Base-by-base conservation (phyloP, 2,797 vertebrate genomes). In the Neostethus bicornis region DNA sequence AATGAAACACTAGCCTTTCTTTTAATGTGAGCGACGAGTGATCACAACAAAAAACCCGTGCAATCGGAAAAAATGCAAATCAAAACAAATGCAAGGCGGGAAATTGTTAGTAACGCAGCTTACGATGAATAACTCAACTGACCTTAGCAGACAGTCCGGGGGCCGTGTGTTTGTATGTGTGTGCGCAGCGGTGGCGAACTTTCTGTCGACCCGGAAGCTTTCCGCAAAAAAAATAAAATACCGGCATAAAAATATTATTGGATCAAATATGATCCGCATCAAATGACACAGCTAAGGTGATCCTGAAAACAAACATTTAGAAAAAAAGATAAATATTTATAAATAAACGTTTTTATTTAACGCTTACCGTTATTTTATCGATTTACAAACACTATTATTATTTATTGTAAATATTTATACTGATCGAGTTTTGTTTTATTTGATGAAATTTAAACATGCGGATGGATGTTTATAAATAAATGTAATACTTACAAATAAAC, bases 71-170 rank as follows among this genome's bases (percentile, higher is more conserved):
- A 25, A 7, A 54, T 4, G 25, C 51, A 63, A 43, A 54, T 0
- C 32, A 41, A 70, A 57, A 70, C 13, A 16, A 25, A 16, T 50
- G 75, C 67, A 66, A 14, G n/a, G 0, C 4, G 38, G n/a, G 38
- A 61, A 73, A 72, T 46, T 31, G 24, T 38, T 5, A 58, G 28
- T 5, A 28, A 10, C 9, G 6, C 48, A 9, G 41, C 32, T 29
- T 41, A 16, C 8, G 31, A 38, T 11, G 14, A 52, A 35, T 56
- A 73, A 59, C 37, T 61, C 28, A 1, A 89, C 89, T 87, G 84
- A 90, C 89, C 89, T 89, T 80, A 73, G 75, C 61, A 83, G 64
- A 76, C 28, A 57, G 61, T 73, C 73, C 61, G 47, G 71, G 31
- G 64, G 61, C 77, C 73, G n/a, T n/a, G n/a, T n/a, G n/a, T n/a